A percentile compares a stretch with the other conserved stretches of the same genome.
Conservation (phyloP, 2,888 invertebrate genomes). For the Xiphydria camelus region DNA sequence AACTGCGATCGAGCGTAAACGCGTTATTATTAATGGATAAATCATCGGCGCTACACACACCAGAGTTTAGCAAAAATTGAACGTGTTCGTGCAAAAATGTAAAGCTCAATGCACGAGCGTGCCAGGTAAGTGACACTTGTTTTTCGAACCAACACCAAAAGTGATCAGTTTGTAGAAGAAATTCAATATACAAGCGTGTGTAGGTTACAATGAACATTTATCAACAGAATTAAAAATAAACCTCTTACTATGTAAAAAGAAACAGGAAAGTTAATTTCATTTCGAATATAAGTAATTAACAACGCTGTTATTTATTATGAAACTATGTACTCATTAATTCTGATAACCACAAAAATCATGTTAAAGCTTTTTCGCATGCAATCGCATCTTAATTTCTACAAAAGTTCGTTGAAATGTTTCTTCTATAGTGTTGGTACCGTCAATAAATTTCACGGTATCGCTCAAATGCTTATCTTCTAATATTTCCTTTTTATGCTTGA, state of each 20-base stretch:
- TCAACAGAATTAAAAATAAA: constrained; percentile 20
- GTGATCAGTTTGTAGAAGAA: constrained; percentile 16
- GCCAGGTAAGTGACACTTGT: constrained; percentile 28
- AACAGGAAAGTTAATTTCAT: no score
- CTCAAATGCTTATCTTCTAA: constrained; percentile 32
- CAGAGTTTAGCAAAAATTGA: neutral
- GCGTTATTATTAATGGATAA: neutral
- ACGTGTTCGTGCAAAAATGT: constrained; percentile 6
- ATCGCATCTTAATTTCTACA: constrained; percentile 29
- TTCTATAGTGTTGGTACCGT: constrained; percentile 35
- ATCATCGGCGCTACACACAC: no score
- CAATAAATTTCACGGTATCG: constrained; percentile 38
- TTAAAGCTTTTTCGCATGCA: neutral
- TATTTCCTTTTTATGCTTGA: constrained; percentile 62
- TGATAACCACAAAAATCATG: neutral
- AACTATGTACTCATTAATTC: no score
- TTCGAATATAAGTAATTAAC: no score
- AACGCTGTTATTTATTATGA: no score
- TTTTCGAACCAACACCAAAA: constrained; percentile 18
- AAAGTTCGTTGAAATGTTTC: constrained; percentile 34
- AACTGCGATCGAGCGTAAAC: neutral
- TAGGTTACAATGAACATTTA: constrained; percentile 18
- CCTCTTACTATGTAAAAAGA: constrained; percentile 15
- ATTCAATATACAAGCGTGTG: constrained; percentile 11
- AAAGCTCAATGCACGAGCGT: constrained; percentile 25